Conservation (phyloP, 2,888 invertebrate genomes). For the Athetis lepigone region DNA sequence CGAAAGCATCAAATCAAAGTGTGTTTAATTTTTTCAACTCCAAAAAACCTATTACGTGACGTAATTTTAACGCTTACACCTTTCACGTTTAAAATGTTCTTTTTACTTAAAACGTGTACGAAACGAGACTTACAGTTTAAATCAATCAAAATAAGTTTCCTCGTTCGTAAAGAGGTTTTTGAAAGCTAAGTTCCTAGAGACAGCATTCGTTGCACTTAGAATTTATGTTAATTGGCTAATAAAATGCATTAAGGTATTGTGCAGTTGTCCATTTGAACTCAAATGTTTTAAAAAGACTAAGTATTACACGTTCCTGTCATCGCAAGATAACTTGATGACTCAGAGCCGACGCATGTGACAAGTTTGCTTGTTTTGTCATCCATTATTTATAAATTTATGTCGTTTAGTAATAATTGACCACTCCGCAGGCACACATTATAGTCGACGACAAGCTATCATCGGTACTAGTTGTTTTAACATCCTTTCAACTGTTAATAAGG, state of each 20-base stretch:
- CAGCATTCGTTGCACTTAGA: neutral
- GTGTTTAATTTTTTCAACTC: constrained; percentile 39
- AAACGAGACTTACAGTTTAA: constrained; percentile 26
- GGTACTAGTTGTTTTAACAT: constrained; percentile 71
- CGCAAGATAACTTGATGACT: constrained; percentile 47
- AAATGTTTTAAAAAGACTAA: constrained; percentile 31
- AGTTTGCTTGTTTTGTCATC: constrained; percentile 59
- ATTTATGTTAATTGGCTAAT: constrained; percentile 20
- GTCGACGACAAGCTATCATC: constrained; percentile 75
- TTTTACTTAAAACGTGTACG: constrained; percentile 32
- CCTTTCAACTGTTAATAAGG: constrained; percentile 53
- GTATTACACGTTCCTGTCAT: constrained; percentile 35
- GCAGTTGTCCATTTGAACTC: constrained; percentile 19
- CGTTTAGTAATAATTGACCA: constrained; percentile 79
- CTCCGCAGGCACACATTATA: constrained; percentile 62
- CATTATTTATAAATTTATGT: constrained; percentile 77
- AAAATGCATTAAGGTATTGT: constrained; percentile 21
- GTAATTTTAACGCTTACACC: constrained; percentile 50
- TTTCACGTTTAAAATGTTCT: constrained; percentile 18
- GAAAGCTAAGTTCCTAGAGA: constrained; percentile 12
- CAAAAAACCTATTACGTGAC: constrained; percentile 51
- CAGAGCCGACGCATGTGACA: constrained; percentile 42
- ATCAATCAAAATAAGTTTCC: constrained; percentile 20
- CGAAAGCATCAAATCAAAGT: constrained; percentile 38
- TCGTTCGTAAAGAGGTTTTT: neutral